These are phyloP conservation scores for Arctocebus calabarensis DNA, from an alignment of 2,797 vertebrate genomes.

Conservation along the genomic window DNA sequence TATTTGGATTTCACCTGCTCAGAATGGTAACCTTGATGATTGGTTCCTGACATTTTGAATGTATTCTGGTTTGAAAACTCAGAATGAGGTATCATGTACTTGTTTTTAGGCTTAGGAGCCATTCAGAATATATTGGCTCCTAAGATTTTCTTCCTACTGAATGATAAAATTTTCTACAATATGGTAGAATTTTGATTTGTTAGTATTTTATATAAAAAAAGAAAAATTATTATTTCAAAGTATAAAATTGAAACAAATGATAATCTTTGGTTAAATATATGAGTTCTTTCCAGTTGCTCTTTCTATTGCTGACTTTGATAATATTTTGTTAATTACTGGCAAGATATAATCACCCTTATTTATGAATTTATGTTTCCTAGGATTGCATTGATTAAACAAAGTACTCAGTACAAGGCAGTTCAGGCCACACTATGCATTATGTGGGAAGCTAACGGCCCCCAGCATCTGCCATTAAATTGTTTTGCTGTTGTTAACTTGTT, in stretches of 20 bases:
- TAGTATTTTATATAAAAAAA: background rate
- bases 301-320: conserved; percentile 20
- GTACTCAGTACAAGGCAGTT: background rate
- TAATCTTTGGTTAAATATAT: background rate
- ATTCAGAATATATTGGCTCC: background rate
- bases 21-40: background rate
- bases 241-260: background rate
- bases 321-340: background rate
- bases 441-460: background rate
- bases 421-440: background rate
- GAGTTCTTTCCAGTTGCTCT: background rate
- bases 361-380: conserved; percentile 13
- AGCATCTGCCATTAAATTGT: background rate
- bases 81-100: background rate
- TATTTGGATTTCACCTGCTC: background rate
- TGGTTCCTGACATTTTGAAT: background rate
- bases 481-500: background rate
- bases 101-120: too few relatives aligned
- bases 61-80: conserved; percentile 42
- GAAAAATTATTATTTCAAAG: conserved; percentile 41
- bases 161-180: background rate
- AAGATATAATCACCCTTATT: background rate
- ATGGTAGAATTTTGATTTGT: background rate
- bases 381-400: background rate
- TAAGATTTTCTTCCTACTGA: conserved; percentile 3